A percentile compares a stretch with the other conserved stretches of the same genome.
Evolutionary conservation across 1,140 invertebrate species (phyloP).

Genomic region (Tetramorium simillimum): DNA sequence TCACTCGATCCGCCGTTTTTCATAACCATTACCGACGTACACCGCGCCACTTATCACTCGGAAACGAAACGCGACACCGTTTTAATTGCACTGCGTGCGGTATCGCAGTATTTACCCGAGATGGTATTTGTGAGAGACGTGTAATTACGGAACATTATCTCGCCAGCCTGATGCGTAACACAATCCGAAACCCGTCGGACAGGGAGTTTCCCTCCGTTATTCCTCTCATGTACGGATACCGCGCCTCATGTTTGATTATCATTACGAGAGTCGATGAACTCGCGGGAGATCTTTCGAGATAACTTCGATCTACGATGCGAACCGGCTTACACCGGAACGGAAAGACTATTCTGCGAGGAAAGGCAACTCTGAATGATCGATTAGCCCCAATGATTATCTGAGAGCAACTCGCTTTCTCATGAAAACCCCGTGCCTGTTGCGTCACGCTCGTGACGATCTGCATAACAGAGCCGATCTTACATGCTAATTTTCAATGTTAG

Average conservation of each 20-base stretch:
- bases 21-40: not conserved
- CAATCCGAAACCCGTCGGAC: not conserved
- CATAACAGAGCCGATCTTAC: conserved; percentile 9
- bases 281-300: not conserved
- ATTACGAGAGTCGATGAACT: not conserved
- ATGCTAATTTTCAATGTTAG: conserved; percentile 46
- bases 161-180: not conserved
- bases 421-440: conserved; percentile 12
- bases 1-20: not conserved
- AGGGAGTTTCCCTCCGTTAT: not conserved
- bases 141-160: conserved; percentile 24
- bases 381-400: conserved; percentile 7
- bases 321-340: not conserved
- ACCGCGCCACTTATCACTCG: not conserved
- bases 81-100: conserved; percentile 1
- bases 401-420: not conserved
- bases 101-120: not conserved
- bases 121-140: not conserved
- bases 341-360: no score
- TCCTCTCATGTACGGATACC: not conserved
- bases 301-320: not conserved
- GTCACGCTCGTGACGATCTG: not conserved
- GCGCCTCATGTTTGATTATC: not conserved
- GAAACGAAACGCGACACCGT: not conserved
- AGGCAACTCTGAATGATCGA: not conserved